A percentile compares a stretch with the other conserved stretches of the same genome.
Conservation (phyloP, 2,888 invertebrate species). For the Buathra laborator region DNA sequence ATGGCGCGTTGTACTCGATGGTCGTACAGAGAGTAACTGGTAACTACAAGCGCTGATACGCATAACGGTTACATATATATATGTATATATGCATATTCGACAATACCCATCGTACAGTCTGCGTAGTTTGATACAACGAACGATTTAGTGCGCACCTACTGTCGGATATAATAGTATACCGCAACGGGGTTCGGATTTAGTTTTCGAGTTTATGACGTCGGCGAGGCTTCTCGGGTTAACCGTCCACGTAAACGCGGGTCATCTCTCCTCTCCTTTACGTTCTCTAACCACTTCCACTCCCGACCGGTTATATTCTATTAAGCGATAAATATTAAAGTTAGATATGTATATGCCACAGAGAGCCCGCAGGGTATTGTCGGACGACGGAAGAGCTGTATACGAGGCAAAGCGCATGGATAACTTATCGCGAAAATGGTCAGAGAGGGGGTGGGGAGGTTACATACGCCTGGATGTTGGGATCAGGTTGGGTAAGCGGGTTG, state of each 20-base stretch:
- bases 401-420: slow-evolving; percentile 66
- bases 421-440: slow-evolving; percentile 52
- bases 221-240: slow-evolving; percentile 81
- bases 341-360: slow-evolving; percentile 67
- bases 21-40: slow-evolving; percentile 15
- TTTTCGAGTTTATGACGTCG: slow-evolving; percentile 81
- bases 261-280: slow-evolving; percentile 5
- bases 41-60: slow-evolving; percentile 15
- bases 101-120: neutral
- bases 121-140: slow-evolving; percentile 11
- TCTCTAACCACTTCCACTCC: slow-evolving; percentile 38
- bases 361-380: slow-evolving; percentile 9
- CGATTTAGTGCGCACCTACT: slow-evolving; percentile 55
- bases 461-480: slow-evolving; percentile 39
- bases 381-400: slow-evolving; percentile 19
- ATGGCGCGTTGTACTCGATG: slow-evolving; percentile 5
- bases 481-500: slow-evolving; percentile 41
- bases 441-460: slow-evolving; percentile 47
- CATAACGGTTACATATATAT: slow-evolving; percentile 21
- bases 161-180: slow-evolving; percentile 56
- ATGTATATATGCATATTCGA: neutral
- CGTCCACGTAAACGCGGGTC: slow-evolving; percentile 79
- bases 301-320: slow-evolving; percentile 81
- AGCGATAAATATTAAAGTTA: slow-evolving; percentile 82
- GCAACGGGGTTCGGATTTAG: slow-evolving; percentile 79